Evolutionary conservation across 2,797 vertebrate species (phyloP).

Genomic region (Pangasius mekongensis): DNA sequence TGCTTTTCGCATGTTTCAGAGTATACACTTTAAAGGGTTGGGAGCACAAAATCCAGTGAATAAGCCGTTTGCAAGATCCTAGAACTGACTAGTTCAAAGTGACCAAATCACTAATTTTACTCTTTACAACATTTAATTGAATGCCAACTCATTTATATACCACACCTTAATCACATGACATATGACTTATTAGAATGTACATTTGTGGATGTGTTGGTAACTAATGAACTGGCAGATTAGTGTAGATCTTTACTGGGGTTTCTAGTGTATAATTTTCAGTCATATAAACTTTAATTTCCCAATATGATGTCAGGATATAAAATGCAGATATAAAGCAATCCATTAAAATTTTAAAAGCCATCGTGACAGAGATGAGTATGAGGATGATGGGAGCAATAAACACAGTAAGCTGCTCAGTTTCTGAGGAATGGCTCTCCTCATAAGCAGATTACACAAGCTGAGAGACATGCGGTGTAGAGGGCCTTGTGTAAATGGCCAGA

Average conservation of each 20-base stretch:
- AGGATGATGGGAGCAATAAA: slow-evolving; percentile 19
- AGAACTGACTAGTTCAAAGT: background rate
- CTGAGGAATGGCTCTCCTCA: slow-evolving; percentile 30
- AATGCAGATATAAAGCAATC: slow-evolving; percentile 9
- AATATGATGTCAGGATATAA: slow-evolving; percentile 1
- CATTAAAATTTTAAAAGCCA: background rate
- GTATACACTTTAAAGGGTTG: background rate
- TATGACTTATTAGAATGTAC: background rate
- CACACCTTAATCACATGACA: background rate
- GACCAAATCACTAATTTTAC: background rate
- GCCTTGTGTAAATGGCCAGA: slow-evolving; percentile 45
- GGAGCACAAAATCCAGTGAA: background rate
- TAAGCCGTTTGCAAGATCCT: background rate
- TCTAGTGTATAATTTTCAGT: background rate
- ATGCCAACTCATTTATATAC: background rate
- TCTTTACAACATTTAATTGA: background rate
- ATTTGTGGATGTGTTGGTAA: background rate
- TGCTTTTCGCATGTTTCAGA: background rate
- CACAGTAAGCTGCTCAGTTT: slow-evolving; percentile 9
- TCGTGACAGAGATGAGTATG: background rate
- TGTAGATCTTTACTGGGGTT: background rate
- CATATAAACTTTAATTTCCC: background rate
- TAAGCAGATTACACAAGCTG: slow-evolving; percentile 52
- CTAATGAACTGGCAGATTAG: background rate
- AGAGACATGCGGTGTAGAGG: slow-evolving; percentile 42